Base-by-base conservation (phyloP, 2,797 vertebrate species). In the Pangasius larnaudii region DNA sequence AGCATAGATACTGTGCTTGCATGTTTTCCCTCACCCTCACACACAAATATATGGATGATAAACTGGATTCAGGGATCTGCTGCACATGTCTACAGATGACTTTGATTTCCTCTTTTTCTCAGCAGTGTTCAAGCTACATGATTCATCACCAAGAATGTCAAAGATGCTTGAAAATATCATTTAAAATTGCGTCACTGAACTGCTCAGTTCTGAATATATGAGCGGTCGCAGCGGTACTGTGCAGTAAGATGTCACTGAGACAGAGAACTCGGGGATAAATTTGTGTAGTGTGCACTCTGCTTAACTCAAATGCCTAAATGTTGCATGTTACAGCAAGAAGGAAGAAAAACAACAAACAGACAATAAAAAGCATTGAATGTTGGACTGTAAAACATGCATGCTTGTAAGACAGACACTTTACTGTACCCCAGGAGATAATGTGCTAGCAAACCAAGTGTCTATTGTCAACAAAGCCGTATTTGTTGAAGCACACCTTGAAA, bases 401-500 rank as follows among this genome's bases (percentile, higher is more conserved):
- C 6, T 49, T 58, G n/a, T 80, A 77, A 88, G 83, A 75, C 59
- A 88, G 74, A 75, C 59, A 36, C 42, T 84, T 74, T 77, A 61
- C 67, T 49, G 58, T 65, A 71, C 39, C 74, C 87, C 83, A 81
- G 80, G 75, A 33, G 33, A 58, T 30, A 65, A 61, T 61, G 51
- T 71, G 63, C 78, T 79, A 80, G n/a, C 74, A 72, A 84, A 84
- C 87, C 49, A 81, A 85, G 75, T 58, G 51, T 85, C 87, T 24
- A 24, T 33, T 84, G 81, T 71, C 63, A 46, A 63, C 39, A 67
- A 85, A 79, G 75, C 56, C n/a, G 56, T 42, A 72, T 85, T 88
- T 81, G 75, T 53, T 74, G 53, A 81, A 85, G 85, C 83, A 71
- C 71, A 89, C 82, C 72, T 39, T 81, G 36, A 72, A 85, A 89